Evolutionary conservation across 2,888 invertebrate genomes (phyloP).

Genomic region (Agrochola lychnidis): DNA sequence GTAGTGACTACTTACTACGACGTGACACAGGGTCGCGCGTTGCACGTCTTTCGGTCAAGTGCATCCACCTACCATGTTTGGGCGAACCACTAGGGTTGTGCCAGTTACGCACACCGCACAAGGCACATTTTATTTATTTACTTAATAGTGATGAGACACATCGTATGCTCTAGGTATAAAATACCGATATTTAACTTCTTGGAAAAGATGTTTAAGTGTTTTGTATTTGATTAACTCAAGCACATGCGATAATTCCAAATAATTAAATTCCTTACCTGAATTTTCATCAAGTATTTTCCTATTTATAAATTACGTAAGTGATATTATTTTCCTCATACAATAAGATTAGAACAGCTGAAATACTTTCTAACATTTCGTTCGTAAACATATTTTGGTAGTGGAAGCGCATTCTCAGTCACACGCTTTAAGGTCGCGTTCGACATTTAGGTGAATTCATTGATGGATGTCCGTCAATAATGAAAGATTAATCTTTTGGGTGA

Average conservation of each 20-base stretch:
- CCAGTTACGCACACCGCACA: background rate
- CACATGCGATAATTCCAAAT: conserved; percentile 15
- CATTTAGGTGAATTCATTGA: conserved; percentile 77
- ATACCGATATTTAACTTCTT: background rate
- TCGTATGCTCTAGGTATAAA: background rate
- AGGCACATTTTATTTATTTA: background rate
- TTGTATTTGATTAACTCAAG: conserved; percentile 19
- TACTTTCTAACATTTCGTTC: conserved; percentile 50
- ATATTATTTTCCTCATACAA: conserved; percentile 19
- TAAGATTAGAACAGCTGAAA: conserved; percentile 10
- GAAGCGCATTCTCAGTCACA: conserved; percentile 55
- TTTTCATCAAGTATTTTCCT: conserved; percentile 29
- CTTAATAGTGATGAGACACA: background rate
- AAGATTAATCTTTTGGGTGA: conserved; percentile 68
- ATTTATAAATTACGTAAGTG: conserved; percentile 1
- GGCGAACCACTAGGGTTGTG: conserved; percentile 39
- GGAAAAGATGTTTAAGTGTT: conserved; percentile 24
- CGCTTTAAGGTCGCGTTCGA: conserved; percentile 76
- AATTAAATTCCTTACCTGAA: background rate
- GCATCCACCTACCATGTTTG: conserved; percentile 76
- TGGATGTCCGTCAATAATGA: conserved; percentile 68
- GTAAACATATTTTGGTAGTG: conserved; percentile 77
- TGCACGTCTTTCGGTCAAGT: conserved; percentile 78
- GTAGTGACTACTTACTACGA: conserved; percentile 42
- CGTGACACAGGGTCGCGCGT: conserved; percentile 69